Conservation (phyloP, 2,888 invertebrate genomes). For the Clivina fossor region DNA sequence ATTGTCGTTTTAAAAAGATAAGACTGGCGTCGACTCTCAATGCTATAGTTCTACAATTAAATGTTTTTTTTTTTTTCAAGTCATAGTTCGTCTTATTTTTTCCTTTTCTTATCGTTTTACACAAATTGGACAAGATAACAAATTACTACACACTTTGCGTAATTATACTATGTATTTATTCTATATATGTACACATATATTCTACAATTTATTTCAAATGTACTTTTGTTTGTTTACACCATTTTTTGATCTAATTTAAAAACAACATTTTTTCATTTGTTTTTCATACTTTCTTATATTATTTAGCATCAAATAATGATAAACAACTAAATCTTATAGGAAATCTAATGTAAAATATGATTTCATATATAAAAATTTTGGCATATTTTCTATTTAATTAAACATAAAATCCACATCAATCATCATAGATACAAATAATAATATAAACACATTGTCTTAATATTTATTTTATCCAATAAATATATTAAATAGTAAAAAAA, state of each 20-base stretch:
- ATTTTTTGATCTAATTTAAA: not conserved
- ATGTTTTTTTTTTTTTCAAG: slow-evolving; percentile 12
- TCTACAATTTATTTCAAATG: not conserved
- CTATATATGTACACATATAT: not conserved
- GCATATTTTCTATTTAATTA: no score
- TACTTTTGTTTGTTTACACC: not conserved
- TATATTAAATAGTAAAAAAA: no score
- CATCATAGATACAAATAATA: no score
- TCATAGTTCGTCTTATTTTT: slow-evolving; percentile 24
- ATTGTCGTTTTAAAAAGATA: slow-evolving; percentile 21
- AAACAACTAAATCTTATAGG: no score
- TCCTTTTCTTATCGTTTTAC: slow-evolving; percentile 18
- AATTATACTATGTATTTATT: not conserved
- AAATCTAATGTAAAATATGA: no score
- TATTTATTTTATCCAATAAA: no score
- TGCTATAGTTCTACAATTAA: slow-evolving; percentile 17
- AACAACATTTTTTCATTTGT: no score
- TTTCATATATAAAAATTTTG: no score
- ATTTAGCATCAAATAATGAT: no score
- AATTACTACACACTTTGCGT: slow-evolving; percentile 13
- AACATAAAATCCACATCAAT: no score
- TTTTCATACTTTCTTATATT: no score
- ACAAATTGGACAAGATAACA: slow-evolving; percentile 28
- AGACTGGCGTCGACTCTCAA: slow-evolving; percentile 18
- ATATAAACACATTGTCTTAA: no score